phyloP scores from a whole-genome alignment of 2,888 invertebrate genomes.

The Agrotis puta region DNA sequence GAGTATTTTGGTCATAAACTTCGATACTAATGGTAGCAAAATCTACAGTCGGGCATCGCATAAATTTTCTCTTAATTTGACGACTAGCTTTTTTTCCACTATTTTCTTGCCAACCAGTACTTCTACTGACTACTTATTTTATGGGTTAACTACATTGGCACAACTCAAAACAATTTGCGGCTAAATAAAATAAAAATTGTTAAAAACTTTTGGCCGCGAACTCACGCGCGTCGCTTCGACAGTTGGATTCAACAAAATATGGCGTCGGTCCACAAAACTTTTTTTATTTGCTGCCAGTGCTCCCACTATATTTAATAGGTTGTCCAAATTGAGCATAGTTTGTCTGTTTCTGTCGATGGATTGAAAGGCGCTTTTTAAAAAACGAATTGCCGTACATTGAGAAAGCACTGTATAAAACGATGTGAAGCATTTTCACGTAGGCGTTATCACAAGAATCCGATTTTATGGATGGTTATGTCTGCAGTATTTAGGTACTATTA shows the following conservation, averaged over 20 bases:
- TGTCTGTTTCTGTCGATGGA: not conserved
- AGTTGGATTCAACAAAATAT: constrained; percentile 48
- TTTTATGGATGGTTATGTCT: not conserved
- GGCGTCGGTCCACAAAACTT: constrained; percentile 50
- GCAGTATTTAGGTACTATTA: not conserved
- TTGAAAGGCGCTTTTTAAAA: not conserved
- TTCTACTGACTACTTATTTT: not conserved
- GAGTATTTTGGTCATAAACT: constrained; percentile 7
- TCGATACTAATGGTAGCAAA: constrained; percentile 3
- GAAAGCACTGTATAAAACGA: not conserved
- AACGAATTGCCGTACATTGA: not conserved
- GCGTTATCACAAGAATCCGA: not conserved
- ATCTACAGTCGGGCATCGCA: not conserved
- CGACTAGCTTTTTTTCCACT: not conserved
- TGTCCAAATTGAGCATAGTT: constrained; percentile 6
- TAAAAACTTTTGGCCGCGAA: constrained; percentile 21
- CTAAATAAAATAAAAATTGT: constrained; percentile 38
- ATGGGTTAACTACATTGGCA: not conserved
- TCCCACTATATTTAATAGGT: constrained; percentile 11
- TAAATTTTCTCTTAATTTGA: not conserved
- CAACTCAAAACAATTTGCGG: constrained; percentile 24
- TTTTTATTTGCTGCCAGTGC: constrained; percentile 26
- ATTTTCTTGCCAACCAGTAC: not conserved
- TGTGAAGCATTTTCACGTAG: not conserved
- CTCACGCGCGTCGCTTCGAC: constrained; percentile 23